These are phyloP conservation scores for Lypha dubia DNA, from an alignment of 2,888 invertebrate genomes.

Conservation along the genomic window DNA sequence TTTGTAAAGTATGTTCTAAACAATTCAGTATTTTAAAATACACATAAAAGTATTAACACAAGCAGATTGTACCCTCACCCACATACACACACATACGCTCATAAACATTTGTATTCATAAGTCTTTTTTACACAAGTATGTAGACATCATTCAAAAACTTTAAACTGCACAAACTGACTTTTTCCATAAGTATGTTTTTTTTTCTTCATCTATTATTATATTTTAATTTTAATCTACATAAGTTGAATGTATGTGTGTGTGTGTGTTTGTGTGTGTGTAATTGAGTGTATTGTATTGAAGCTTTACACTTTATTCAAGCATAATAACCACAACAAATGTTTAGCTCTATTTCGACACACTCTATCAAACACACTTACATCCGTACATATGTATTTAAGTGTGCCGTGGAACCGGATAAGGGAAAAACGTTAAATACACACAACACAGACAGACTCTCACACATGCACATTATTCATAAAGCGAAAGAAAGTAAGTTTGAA, in stretches of 20 bases:
- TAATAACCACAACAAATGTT: slow-evolving; percentile 72
- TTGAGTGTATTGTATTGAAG: slow-evolving; percentile 21
- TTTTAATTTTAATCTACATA: slow-evolving; percentile 51
- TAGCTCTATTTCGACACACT: slow-evolving; percentile 59
- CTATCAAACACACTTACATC: slow-evolving; percentile 19
- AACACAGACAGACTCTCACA: background rate
- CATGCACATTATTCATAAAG: background rate
- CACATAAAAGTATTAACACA: background rate
- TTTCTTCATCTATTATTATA: slow-evolving; percentile 39
- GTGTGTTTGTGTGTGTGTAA: background rate
- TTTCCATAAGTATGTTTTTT: slow-evolving; percentile 24
- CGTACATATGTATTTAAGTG: background rate
- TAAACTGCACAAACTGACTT: slow-evolving; percentile 59
- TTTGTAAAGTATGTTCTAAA: slow-evolving; percentile 41
- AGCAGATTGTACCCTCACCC: too few species aligned
- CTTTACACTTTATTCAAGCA: slow-evolving; percentile 69
- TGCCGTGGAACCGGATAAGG: slow-evolving; percentile 3
- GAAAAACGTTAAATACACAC: slow-evolving; percentile 24
- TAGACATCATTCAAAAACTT: slow-evolving; percentile 72
- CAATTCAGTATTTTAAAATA: slow-evolving; percentile 5
- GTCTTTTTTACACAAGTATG: slow-evolving; percentile 61
- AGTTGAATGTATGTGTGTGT: background rate
- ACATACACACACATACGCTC: background rate
- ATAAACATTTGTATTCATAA: slow-evolving; percentile 4
- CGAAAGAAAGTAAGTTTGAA: slow-evolving; percentile 35